phyloP scores from a whole-genome alignment of 1,140 invertebrate species.

The Drosophila littoralis region DNA sequence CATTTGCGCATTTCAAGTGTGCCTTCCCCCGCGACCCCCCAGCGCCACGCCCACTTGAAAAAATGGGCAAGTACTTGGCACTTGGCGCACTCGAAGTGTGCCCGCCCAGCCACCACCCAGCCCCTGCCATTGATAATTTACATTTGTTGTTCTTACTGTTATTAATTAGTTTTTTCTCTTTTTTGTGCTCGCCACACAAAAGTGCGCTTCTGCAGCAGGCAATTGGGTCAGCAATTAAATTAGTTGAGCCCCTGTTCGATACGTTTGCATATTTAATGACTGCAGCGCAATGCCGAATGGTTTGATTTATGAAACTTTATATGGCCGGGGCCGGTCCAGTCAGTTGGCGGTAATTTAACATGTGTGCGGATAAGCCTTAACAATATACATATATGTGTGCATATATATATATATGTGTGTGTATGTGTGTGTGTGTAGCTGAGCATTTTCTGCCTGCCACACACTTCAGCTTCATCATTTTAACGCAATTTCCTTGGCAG shows the following conservation, averaged over 20 bases:
- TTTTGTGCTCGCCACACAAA: conserved; percentile 1
- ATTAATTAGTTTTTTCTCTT: conserved; percentile 48
- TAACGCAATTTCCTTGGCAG: conserved; percentile 64
- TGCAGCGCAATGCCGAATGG: conserved; percentile 15
- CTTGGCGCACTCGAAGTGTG: conserved; percentile 10
- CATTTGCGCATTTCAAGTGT: conserved; percentile 71
- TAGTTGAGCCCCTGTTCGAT: conserved; percentile 37
- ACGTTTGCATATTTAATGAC: conserved; percentile 55
- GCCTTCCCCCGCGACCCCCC: not conserved
- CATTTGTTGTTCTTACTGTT: conserved; percentile 22
- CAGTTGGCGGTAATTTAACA: conserved; percentile 17
- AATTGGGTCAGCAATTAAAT: conserved; percentile 55
- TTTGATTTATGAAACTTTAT: conserved; percentile 57
- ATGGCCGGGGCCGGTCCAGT: not conserved
- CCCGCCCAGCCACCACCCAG: not conserved
- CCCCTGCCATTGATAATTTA: not conserved
- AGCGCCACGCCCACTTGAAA: conserved; percentile 45
- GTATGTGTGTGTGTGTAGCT: conserved; percentile 5
- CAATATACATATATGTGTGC: not conserved
- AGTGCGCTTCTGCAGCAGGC: conserved; percentile 20
- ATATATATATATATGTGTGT: not conserved
- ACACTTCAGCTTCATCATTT: conserved; percentile 54
- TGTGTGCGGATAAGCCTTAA: conserved; percentile 18
- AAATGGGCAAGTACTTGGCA: conserved; percentile 42
- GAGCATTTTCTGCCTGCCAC: conserved; percentile 9